A percentile compares a stretch with the other conserved stretches of the same genome.
These are phyloP conservation scores for Gambusia yucatana DNA, from an alignment of 2,797 vertebrate species.

Conservation along the genomic window DNA sequence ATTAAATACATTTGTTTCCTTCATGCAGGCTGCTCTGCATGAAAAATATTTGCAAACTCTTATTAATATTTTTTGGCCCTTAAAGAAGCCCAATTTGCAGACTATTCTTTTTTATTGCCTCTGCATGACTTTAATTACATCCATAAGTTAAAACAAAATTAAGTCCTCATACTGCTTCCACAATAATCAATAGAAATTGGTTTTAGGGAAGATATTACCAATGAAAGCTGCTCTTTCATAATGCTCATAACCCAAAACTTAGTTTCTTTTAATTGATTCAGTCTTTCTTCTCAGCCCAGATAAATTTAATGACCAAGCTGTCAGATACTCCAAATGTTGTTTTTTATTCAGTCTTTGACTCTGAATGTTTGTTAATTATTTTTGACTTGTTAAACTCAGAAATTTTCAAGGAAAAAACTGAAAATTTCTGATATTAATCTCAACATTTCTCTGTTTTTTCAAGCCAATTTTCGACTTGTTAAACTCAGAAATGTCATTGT, in stretches of 20 bases:
- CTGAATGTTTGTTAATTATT: not conserved
- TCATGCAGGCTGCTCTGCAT: slow-evolving; percentile 19
- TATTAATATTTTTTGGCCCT: slow-evolving; percentile 15
- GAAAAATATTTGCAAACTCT: slow-evolving; percentile 40
- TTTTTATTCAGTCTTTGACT: not conserved
- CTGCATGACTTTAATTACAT: slow-evolving; percentile 32
- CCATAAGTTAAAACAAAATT: not conserved
- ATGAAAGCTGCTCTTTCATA: not conserved
- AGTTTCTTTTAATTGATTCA: not conserved
- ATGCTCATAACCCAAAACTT: not conserved
- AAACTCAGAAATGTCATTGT: too few relatives aligned
- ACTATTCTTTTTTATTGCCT: slow-evolving; percentile 18
- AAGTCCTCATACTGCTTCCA: not conserved
- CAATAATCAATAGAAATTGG: not conserved
- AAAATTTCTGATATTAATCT: too few relatives aligned
- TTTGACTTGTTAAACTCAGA: too few relatives aligned
- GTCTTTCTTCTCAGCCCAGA: not conserved
- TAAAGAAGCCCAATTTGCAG: slow-evolving; percentile 20
- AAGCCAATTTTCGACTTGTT: too few relatives aligned
- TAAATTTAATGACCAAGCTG: not conserved
- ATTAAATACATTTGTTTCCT: slow-evolving; percentile 49
- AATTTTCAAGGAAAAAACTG: too few relatives aligned
- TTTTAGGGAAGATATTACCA: not conserved
- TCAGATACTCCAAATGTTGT: not conserved
- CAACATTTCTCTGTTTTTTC: too few relatives aligned